Base-by-base conservation (phyloP, 2,888 invertebrate genomes). In the Noctua janthe region DNA sequence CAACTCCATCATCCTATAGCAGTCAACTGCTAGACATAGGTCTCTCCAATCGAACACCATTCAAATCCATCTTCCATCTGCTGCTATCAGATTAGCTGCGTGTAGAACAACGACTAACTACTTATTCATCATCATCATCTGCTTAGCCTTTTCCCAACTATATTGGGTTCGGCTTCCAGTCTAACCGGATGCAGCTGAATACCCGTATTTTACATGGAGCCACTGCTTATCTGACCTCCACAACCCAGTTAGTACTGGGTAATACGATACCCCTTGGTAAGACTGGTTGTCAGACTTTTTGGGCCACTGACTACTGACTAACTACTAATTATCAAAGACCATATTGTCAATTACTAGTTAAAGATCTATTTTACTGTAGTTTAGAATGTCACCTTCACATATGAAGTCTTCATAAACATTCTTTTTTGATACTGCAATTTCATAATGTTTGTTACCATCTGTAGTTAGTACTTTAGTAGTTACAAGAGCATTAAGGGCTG, bases 401-500 rank as follows among this genome's bases (percentile, higher is more conserved):
- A 73, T 13, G 7, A 56, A 29, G 23, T 59, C 6, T 71, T 20
- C 1, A 49, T 74, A 39, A 49, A 66, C 11, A 73, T 82, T 54
- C 0, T 51, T 49, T 75, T 77, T 64, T 10, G 43, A 71, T 56
- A 49, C 49, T 11, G 0, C 5, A 47, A 51, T 67, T 71, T 66
- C 59, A 51, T 81, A 76, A 1, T 20, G 1, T 62, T 72, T 71
- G 64, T 67, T 74, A 69, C n/a, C 67, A 74, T 83, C 39, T 54
- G 74, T 49, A 73, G n/a, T 49, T 43, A 54, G 29, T 59, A 29
- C 15, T 17, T 43, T 64, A 35, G 15, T 35, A 2, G 47, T 62
- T 35, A 71, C 83, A 76, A 75, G 23, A 29, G 64, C 84, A 84
- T 75, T 75, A 80, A 62, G 17, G 47, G 15, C 6, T 35, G 71